phyloP scores from a whole-genome alignment of 2,888 invertebrate genomes.

The Conomelus anceps region DNA sequence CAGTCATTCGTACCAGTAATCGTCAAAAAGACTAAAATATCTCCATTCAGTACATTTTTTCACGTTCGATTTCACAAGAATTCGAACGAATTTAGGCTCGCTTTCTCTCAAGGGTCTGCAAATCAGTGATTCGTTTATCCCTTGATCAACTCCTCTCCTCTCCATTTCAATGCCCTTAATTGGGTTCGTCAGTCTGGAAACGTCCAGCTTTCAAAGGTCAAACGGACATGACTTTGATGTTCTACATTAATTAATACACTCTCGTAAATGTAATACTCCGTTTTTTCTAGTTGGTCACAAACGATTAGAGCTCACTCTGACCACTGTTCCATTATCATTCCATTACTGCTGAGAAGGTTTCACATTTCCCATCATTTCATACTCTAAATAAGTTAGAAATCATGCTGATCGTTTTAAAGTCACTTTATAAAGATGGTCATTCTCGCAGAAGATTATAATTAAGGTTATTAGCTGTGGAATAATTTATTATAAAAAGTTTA shows the following conservation, averaged over 20 bases:
- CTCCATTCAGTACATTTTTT: neutral
- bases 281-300: neutral
- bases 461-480: no score
- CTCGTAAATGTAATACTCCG: neutral
- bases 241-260: neutral
- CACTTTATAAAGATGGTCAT: no score
- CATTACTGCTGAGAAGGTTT: neutral
- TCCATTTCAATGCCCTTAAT: neutral
- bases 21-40: neutral
- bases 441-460: neutral
- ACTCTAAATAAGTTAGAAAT: neutral
- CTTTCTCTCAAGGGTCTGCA: neutral
- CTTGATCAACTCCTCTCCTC: neutral
- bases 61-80: neutral
- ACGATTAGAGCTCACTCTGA: neutral
- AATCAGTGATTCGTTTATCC: neutral
- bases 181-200: neutral
- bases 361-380: neutral
- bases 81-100: neutral
- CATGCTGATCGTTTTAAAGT: neutral
- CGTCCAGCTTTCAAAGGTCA: neutral
- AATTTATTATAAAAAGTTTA: neutral
- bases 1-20: neutral
- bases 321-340: neutral
- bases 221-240: neutral